phyloP scores from a whole-genome alignment of 2,797 vertebrate genomes.

The Miichthys miiuy region DNA sequence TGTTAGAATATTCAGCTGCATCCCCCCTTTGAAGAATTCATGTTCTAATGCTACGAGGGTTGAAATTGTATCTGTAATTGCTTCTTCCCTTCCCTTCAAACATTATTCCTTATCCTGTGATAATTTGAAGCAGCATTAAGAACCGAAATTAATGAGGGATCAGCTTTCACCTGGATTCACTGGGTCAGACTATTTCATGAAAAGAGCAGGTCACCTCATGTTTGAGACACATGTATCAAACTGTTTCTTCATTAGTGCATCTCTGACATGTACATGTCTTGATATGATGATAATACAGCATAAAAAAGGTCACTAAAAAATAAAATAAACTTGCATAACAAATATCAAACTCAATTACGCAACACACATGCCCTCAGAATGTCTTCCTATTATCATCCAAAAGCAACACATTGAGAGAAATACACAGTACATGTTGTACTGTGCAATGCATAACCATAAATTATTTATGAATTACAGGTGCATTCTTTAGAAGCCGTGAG shows the following conservation, averaged over 20 bases:
- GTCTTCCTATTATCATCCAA: neutral
- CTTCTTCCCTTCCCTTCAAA: slow-evolving; percentile 22
- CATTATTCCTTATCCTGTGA: slow-evolving; percentile 18
- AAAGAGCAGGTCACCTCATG: neutral
- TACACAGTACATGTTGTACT: slow-evolving; percentile 10
- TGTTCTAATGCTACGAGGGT: slow-evolving; percentile 25
- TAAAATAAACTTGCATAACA: neutral
- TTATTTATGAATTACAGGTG: slow-evolving; percentile 48
- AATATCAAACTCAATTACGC: neutral
- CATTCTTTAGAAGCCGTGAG: slow-evolving; percentile 54
- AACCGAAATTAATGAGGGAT: slow-evolving; percentile 38
- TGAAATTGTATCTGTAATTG: slow-evolving; percentile 28
- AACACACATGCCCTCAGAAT: neutral
- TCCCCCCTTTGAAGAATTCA: slow-evolving; percentile 6
- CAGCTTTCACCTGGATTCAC: slow-evolving; percentile 28
- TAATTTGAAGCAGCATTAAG: slow-evolving; percentile 39
- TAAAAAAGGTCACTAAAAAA: neutral
- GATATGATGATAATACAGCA: neutral
- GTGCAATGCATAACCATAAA: slow-evolving; percentile 40
- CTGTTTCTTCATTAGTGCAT: neutral
- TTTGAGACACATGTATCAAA: neutral
- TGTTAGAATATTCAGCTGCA: slow-evolving; percentile 22
- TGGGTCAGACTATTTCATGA: neutral
- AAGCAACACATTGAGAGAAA: neutral
- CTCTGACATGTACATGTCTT: neutral